Percentiles rank a stretch among this genome's conserved stretches.
phyloP scores from a whole-genome alignment of 2,113 vertebrate species.

The Cebus imitator region DNA sequence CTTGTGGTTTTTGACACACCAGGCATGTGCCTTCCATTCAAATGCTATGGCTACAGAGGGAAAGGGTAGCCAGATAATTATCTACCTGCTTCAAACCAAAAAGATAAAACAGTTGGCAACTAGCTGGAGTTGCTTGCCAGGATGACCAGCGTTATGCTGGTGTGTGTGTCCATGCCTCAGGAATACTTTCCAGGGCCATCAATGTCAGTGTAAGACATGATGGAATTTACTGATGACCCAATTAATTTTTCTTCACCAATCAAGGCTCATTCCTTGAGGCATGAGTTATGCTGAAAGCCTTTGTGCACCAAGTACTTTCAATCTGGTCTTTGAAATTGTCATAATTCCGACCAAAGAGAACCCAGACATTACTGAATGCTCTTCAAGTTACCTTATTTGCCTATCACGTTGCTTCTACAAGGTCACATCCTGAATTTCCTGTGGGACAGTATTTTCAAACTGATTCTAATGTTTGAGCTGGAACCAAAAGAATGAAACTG shows the following conservation, averaged over 20 bases:
- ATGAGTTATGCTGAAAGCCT: neutral
- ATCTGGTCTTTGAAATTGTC: neutral
- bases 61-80: neutral
- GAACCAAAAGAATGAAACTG: neutral
- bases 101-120: neutral
- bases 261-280: neutral
- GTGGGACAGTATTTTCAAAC: neutral
- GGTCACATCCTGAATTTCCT: neutral
- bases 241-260: neutral
- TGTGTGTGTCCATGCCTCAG: neutral
- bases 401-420: neutral
- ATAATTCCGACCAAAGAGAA: neutral
- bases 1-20: neutral
- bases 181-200: neutral
- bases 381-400: neutral
- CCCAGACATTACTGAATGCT: neutral
- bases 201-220: accelerated
- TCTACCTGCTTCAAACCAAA: neutral
- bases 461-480: neutral
- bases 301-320: neutral
- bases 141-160: too few species aligned
- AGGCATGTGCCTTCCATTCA: neutral
- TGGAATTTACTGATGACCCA: neutral
- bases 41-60: neutral
- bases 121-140: neutral